Percentiles rank a stretch among this genome's conserved stretches.
Conservation (phyloP, 2,888 invertebrate species). For the Erannis defoliaria region DNA sequence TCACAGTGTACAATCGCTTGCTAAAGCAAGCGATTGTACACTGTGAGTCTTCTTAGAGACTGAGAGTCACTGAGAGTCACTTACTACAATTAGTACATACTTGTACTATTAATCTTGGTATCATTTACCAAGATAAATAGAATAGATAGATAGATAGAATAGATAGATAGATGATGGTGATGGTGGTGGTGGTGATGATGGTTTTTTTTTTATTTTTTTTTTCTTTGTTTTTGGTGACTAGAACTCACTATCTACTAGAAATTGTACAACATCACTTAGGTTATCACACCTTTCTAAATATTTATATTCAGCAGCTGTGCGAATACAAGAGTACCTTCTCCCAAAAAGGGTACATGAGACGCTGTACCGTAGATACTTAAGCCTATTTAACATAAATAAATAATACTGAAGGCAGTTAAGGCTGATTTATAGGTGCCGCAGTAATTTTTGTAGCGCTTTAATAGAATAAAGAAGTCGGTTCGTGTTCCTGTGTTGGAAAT, state of each 20-base stretch:
- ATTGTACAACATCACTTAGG: background rate
- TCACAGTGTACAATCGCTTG: too few relatives aligned
- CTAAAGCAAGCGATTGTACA: too few relatives aligned
- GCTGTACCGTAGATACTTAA: slow-evolving; percentile 60
- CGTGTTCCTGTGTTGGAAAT: slow-evolving; percentile 13
- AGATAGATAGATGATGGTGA: too few relatives aligned
- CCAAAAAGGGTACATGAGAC: slow-evolving; percentile 56
- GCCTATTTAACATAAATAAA: slow-evolving; percentile 78
- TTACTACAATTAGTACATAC: too few relatives aligned
- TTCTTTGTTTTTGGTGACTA: too few relatives aligned
- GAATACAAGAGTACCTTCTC: slow-evolving; percentile 40
- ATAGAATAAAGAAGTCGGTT: slow-evolving; percentile 72
- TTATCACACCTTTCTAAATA: slow-evolving; percentile 16
- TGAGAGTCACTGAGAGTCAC: too few relatives aligned
- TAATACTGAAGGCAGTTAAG: slow-evolving; percentile 72
- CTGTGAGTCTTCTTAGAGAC: too few relatives aligned
- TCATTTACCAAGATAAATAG: too few relatives aligned
- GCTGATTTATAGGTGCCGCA: slow-evolving; percentile 68
- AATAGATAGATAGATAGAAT: too few relatives aligned
- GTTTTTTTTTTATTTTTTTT: too few relatives aligned
- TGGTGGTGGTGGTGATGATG: too few relatives aligned
- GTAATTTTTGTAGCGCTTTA: slow-evolving; percentile 73
- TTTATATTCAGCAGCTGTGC: slow-evolving; percentile 21
- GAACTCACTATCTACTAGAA: background rate
- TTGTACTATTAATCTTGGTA: too few relatives aligned